phyloP scores from a whole-genome alignment of 2,888 invertebrate genomes.

The Phyllotreta striolata region DNA sequence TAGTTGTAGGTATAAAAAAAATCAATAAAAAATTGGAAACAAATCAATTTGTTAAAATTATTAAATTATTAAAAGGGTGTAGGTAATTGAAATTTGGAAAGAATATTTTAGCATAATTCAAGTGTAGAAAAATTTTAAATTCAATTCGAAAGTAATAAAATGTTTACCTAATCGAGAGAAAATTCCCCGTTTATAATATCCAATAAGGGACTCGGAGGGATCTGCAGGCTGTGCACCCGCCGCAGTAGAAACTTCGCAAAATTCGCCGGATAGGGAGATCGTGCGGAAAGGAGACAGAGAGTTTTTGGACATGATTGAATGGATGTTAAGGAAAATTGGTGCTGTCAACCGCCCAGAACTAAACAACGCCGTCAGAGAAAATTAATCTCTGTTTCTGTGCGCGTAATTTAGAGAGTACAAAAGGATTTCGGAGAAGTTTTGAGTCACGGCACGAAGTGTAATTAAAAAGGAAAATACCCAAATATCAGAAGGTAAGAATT shows the following conservation, averaged over 20 bases:
- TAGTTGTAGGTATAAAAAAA: neutral
- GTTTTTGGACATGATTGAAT: constrained; percentile 28
- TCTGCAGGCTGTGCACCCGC: neutral
- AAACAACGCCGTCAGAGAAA: constrained; percentile 20
- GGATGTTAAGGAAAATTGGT: constrained; percentile 27
- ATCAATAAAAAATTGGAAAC: too few species aligned
- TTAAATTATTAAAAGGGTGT: too few species aligned
- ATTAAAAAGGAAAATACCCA: too few species aligned
- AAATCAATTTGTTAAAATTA: too few species aligned
- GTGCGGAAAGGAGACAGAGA: constrained; percentile 19
- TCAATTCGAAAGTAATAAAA: too few species aligned
- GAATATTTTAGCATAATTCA: too few species aligned
- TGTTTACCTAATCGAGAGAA: too few species aligned
- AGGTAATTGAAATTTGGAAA: too few species aligned
- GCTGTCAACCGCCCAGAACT: constrained; percentile 23
- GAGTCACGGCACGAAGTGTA: constrained; percentile 7
- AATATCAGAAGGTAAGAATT: too few species aligned
- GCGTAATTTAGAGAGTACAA: constrained; percentile 15
- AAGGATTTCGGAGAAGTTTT: constrained; percentile 4
- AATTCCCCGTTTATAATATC: too few species aligned
- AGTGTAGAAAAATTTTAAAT: too few species aligned
- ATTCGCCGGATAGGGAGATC: neutral
- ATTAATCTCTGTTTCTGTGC: constrained; percentile 19
- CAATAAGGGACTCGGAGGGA: too few species aligned
- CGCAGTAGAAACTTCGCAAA: constrained; percentile 7